These are phyloP conservation scores for Tribolium madens DNA, from an alignment of 1,140 invertebrate genomes.

Conservation along the genomic window DNA sequence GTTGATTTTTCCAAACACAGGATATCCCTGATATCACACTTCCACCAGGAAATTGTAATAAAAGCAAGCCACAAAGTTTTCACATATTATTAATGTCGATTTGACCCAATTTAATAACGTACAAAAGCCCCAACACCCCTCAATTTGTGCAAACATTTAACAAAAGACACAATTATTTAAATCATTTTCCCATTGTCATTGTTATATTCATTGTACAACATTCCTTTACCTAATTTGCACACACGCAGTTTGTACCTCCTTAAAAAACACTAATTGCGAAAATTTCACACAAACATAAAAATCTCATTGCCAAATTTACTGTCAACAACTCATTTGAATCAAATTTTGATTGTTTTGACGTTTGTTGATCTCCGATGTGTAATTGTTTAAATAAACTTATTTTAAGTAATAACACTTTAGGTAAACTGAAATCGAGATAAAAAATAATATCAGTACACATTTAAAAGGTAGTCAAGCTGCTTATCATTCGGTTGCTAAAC, in stretches of 20 bases:
- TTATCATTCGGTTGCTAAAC: neutral
- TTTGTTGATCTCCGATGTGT: neutral
- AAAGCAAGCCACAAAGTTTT: neutral
- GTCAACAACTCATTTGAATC: neutral
- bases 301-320: neutral
- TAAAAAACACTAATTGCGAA: neutral
- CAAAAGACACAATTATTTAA: slow-evolving; percentile 22
- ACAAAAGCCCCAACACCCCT: neutral
- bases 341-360: neutral
- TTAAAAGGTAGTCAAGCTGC: neutral
- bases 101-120: slow-evolving; percentile 22
- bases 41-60: slow-evolving; percentile 36
- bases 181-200: slow-evolving; percentile 5
- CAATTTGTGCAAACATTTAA: neutral
- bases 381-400: neutral
- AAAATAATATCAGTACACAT: neutral
- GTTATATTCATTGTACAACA: neutral
- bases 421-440: neutral
- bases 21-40: slow-evolving; percentile 37
- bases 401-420: neutral
- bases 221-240: neutral
- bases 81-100: neutral
- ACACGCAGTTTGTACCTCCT: neutral
- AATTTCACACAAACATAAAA: neutral
- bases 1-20: slow-evolving; percentile 24